Conservation (phyloP, 2,888 invertebrate genomes). For the Troglohyphantes excavatus region DNA sequence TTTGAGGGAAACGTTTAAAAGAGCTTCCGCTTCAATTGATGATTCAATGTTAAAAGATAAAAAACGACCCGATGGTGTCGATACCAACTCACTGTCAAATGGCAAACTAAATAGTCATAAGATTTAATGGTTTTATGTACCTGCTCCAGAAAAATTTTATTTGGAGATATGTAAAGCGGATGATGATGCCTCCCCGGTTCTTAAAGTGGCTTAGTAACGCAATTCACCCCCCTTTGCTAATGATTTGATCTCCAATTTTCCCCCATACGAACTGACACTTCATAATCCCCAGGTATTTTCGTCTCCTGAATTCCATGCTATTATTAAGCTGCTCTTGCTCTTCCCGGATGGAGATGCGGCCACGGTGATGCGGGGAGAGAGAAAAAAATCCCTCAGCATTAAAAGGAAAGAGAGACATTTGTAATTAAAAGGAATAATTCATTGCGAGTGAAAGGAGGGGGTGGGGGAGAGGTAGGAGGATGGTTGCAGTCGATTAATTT, state of each 20-base stretch:
- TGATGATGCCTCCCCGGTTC: slow-evolving; percentile 10
- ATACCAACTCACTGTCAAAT: slow-evolving; percentile 30
- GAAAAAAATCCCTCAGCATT: slow-evolving; percentile 62
- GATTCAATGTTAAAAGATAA: slow-evolving; percentile 3
- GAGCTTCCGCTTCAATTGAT: background rate
- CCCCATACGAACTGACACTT: slow-evolving; percentile 69
- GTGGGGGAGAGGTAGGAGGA: too few species aligned
- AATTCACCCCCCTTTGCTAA: slow-evolving; percentile 66
- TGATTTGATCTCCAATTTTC: slow-evolving; percentile 78
- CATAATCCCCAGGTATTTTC: slow-evolving; percentile 76
- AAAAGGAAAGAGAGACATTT: slow-evolving; percentile 69
- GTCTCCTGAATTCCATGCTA: slow-evolving; percentile 58
- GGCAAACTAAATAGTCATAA: slow-evolving; percentile 53
- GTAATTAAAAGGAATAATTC: slow-evolving; percentile 79
- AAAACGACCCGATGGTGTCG: slow-evolving; percentile 13
- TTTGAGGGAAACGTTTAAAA: slow-evolving; percentile 42
- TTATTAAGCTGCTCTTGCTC: slow-evolving; percentile 63
- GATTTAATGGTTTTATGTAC: slow-evolving; percentile 67
- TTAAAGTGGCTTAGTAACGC: slow-evolving; percentile 64
- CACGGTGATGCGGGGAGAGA: background rate
- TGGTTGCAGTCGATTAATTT: slow-evolving; percentile 73
- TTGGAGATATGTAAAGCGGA: slow-evolving; percentile 49
- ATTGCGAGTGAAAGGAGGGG: slow-evolving; percentile 66
- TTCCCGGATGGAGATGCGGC: slow-evolving; percentile 9
- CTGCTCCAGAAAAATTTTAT: slow-evolving; percentile 68